phyloP scores from a whole-genome alignment of 2,888 invertebrate genomes.

The Rhagonycha lutea region DNA sequence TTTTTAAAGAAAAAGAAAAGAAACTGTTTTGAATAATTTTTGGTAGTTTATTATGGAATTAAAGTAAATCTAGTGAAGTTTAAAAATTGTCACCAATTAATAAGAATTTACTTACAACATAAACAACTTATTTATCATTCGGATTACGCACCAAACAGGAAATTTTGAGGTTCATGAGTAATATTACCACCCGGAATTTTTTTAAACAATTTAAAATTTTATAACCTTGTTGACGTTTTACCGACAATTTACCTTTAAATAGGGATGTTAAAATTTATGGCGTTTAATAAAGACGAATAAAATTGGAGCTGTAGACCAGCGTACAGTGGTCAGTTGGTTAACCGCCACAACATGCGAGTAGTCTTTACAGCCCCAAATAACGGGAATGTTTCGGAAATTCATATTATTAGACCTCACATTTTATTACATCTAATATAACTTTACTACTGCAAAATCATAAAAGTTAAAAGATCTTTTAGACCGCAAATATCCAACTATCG shows the following conservation, averaged over 20 bases:
- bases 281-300: not conserved
- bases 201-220: not conserved
- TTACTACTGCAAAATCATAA: slow-evolving; percentile 25
- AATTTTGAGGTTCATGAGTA: not conserved
- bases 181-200: not conserved
- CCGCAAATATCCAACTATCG: slow-evolving; percentile 10
- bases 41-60: not conserved
- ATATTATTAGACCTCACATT: slow-evolving; percentile 23
- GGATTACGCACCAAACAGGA: not conserved
- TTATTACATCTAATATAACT: slow-evolving; percentile 26
- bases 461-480: slow-evolving; percentile 12
- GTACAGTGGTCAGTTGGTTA: slow-evolving; percentile 30
- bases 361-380: slow-evolving; percentile 28
- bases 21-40: not conserved
- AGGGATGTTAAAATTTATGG: not conserved
- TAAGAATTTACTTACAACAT: not conserved
- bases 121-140: not conserved
- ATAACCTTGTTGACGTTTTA: not conserved
- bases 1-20: not conserved
- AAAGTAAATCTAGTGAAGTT: not conserved
- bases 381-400: slow-evolving; percentile 26
- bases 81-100: not conserved
- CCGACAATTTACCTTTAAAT: not conserved
- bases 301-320: slow-evolving; percentile 3
- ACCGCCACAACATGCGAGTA: slow-evolving; percentile 21